These are phyloP conservation scores for Lissocephala sabroskyi DNA, from an alignment of 2,888 invertebrate species.

Conservation along the genomic window DNA sequence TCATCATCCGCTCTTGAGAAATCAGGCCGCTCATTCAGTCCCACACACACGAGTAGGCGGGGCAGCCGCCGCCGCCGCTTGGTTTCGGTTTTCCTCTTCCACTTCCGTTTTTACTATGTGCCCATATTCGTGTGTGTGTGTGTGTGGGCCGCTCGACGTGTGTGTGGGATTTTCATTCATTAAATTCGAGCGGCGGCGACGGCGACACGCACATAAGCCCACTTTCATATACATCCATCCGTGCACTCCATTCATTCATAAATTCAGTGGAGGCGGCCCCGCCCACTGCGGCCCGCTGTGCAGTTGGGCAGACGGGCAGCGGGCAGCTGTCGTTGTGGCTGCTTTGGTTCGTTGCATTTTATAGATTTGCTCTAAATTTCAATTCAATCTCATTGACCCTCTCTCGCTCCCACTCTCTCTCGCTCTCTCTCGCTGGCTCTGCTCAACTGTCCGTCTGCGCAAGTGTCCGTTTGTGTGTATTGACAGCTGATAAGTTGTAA, in stretches of 20 bases:
- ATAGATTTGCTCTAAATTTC: conserved; percentile 63
- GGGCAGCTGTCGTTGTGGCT: conserved; percentile 25
- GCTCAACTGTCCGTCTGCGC: too few species aligned
- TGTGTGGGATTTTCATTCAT: conserved; percentile 61
- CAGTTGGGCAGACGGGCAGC: too few species aligned
- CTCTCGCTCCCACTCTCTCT: too few species aligned
- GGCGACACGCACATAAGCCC: conserved; percentile 22
- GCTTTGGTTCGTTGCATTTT: conserved; percentile 53
- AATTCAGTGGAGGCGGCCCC: too few species aligned
- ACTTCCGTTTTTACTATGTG: conserved; percentile 52
- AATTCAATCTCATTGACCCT: conserved; percentile 63
- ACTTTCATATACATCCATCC: too few species aligned
- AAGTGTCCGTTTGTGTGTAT: too few species aligned
- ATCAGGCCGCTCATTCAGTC: too few species aligned
- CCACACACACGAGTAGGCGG: too few species aligned
- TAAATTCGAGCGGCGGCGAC: conserved; percentile 42
- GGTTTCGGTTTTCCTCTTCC: conserved; percentile 23
- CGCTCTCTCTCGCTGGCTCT: too few species aligned
- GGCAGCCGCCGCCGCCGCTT: background rate
- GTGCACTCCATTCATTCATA: conserved; percentile 44
- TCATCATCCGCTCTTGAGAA: too few species aligned
- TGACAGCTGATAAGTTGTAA: too few species aligned
- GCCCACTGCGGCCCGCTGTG: conserved; percentile 32
- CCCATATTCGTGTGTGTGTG: conserved; percentile 13
- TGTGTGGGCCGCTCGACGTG: too few species aligned